These are phyloP conservation scores for Liasis olivaceus DNA, from an alignment of 2,797 vertebrate species.

Conservation along the genomic window DNA sequence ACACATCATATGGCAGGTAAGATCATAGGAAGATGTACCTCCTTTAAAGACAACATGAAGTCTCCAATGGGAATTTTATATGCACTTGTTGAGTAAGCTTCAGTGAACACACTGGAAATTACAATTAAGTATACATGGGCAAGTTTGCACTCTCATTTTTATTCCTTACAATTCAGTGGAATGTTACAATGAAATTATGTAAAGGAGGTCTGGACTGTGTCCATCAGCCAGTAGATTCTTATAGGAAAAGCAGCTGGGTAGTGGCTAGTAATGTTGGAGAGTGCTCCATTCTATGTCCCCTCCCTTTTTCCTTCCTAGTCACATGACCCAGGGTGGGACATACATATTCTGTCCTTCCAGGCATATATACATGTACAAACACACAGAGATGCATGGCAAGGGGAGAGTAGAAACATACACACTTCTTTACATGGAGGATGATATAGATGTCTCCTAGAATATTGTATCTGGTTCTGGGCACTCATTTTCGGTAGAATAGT, in stretches of 20 bases:
- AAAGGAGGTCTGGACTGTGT: neutral
- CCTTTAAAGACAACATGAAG: neutral
- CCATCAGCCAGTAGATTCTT: neutral
- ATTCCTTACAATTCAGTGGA: neutral
- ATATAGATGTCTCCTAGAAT: neutral
- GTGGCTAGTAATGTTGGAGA: neutral
- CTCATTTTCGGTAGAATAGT: neutral
- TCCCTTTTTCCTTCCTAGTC: neutral
- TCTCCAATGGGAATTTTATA: neutral
- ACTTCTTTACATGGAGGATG: neutral
- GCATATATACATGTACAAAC: neutral
- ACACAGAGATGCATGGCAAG: neutral
- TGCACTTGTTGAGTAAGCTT: neutral
- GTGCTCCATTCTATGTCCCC: neutral
- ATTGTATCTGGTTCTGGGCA: neutral
- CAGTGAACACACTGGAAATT: neutral
- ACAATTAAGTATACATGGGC: neutral
- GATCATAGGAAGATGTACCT: neutral
- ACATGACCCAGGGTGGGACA: neutral
- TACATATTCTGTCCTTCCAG: neutral
- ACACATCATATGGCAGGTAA: conserved; percentile 96
- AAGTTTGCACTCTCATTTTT: neutral
- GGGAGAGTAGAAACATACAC: neutral
- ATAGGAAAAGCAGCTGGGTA: neutral
- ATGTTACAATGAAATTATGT: neutral